Conservation (phyloP, 37 sponge, comb jelly and placozoan species). For the Aplysina aerophoba region DNA sequence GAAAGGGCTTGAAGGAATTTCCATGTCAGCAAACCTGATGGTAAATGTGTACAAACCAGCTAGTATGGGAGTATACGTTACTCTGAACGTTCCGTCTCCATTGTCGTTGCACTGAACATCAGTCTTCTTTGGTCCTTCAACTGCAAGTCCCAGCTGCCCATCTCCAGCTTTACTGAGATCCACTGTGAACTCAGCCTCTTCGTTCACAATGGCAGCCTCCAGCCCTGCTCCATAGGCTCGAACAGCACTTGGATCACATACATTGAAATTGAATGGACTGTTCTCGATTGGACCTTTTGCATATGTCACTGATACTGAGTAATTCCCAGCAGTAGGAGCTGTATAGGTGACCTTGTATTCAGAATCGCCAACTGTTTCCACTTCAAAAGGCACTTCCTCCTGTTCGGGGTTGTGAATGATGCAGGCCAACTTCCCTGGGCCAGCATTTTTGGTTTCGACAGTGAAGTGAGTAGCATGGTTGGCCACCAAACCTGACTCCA, state of each 20-base stretch:
- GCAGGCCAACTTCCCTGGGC: slow-evolving; percentile 69
- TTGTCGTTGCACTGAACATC: slow-evolving; percentile 44
- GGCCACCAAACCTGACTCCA: slow-evolving; percentile 59
- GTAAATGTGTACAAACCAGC: slow-evolving; percentile 84
- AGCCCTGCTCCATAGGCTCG: slow-evolving; percentile 72
- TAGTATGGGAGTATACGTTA: slow-evolving; percentile 65
- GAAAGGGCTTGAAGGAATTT: slow-evolving; percentile 76
- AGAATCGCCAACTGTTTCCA: slow-evolving; percentile 43
- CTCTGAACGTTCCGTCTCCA: slow-evolving; percentile 67
- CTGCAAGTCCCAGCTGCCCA: slow-evolving; percentile 60
- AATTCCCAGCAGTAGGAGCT: slow-evolving; percentile 66
- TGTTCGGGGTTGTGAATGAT: slow-evolving; percentile 43
- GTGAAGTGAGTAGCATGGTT: slow-evolving; percentile 56
- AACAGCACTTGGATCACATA: slow-evolving; percentile 74
- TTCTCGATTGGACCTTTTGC: slow-evolving; percentile 66
- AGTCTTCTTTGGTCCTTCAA: slow-evolving; percentile 62
- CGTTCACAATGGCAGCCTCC: slow-evolving; percentile 53
- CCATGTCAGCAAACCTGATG: slow-evolving; percentile 79
- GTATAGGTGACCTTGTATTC: slow-evolving; percentile 79
- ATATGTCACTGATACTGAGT: slow-evolving; percentile 69
- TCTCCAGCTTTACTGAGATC: slow-evolving; percentile 88
- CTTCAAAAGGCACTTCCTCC: slow-evolving; percentile 25
- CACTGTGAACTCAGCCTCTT: slow-evolving; percentile 67
- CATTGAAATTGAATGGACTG: slow-evolving; percentile 74
- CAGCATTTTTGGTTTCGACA: slow-evolving; percentile 69